A percentile compares a stretch with the other conserved stretches of the same genome.
Evolutionary conservation across 2,113 vertebrate species (phyloP).

Genomic region (Peucedramus taeniatus): DNA sequence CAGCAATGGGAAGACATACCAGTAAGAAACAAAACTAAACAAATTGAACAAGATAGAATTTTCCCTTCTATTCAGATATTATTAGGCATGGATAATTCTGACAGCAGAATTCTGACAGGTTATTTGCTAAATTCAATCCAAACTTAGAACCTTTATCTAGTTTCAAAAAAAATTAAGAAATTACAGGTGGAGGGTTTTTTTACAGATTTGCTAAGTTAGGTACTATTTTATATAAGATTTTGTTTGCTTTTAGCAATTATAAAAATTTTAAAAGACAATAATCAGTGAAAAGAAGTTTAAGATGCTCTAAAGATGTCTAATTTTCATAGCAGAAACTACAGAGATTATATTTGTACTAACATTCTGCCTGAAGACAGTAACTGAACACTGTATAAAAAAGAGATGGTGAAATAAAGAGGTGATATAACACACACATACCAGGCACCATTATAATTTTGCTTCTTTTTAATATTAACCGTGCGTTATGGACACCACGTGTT

Average conservation of each 20-base stretch:
- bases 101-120: background rate
- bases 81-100: background rate
- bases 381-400: constrained; percentile 39
- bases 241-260: constrained; percentile 41
- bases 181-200: background rate
- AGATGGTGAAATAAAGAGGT: constrained; percentile 45
- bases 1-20: constrained; percentile 95
- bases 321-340: constrained; percentile 30
- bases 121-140: background rate
- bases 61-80: background rate
- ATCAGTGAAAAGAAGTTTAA: constrained; percentile 43
- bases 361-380: constrained; percentile 44
- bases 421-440: constrained; percentile 27
- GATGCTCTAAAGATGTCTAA: constrained; percentile 13
- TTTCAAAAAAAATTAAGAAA: background rate
- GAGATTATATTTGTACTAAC: constrained; percentile 19
- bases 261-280: constrained; percentile 32
- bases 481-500: background rate
- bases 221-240: background rate
- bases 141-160: background rate
- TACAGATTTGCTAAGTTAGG: background rate
- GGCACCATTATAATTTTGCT: constrained; percentile 29
- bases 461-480: constrained; percentile 46
- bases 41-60: background rate
- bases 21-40: constrained; percentile 73